phyloP scores from a whole-genome alignment of 1,140 invertebrate species.

The Caenorhabditis latens region DNA sequence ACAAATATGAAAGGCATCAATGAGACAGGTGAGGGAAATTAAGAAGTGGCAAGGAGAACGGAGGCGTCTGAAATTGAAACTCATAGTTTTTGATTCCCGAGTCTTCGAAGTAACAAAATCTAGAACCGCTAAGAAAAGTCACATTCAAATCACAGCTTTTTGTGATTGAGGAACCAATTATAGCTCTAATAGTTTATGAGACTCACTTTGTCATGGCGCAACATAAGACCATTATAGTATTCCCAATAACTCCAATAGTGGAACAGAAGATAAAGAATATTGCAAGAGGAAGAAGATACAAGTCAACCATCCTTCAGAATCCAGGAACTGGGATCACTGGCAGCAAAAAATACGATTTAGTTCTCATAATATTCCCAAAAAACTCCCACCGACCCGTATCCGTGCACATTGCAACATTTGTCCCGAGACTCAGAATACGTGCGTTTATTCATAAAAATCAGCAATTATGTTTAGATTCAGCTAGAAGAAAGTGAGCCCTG shows the following conservation, averaged over 20 bases:
- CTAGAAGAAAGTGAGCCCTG: slow-evolving; percentile 13
- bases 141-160: no score
- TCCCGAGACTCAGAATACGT: slow-evolving; percentile 19
- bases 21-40: slow-evolving; percentile 43
- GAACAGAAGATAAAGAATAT: slow-evolving; percentile 58
- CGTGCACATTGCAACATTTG: slow-evolving; percentile 37
- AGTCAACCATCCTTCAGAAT: slow-evolving; percentile 16
- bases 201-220: slow-evolving; percentile 25
- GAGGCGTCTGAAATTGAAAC: slow-evolving; percentile 34
- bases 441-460: slow-evolving; percentile 20
- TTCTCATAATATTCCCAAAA: no score
- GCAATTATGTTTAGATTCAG: neutral
- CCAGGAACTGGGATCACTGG: neutral
- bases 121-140: no score
- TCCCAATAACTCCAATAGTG: slow-evolving; percentile 50
- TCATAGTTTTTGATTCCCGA: no score
- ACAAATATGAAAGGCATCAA: slow-evolving; percentile 44
- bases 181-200: no score
- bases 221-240: slow-evolving; percentile 31
- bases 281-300: slow-evolving; percentile 42
- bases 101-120: no score
- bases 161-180: no score
- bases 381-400: neutral
- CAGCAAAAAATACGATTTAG: neutral
- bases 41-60: slow-evolving; percentile 53